Base-by-base conservation (phyloP, 2,888 invertebrate genomes). In the Cephus pulcher region DNA sequence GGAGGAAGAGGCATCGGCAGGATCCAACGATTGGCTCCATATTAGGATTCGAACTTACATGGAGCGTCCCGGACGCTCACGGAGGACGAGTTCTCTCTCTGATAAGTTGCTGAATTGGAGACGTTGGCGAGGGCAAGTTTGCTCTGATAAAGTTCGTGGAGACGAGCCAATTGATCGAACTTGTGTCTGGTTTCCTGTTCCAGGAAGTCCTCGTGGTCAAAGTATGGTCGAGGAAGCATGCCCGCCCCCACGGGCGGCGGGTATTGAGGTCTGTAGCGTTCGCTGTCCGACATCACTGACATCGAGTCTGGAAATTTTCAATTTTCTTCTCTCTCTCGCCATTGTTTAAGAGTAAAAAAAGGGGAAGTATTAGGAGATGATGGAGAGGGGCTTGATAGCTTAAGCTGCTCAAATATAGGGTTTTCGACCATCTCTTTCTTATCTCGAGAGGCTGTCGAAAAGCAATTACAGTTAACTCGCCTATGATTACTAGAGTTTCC, bases 61-160 rank as follows among this genome's bases (percentile, higher is more conserved):
- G 90, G 88, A 80, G 86, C 86, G 79, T 91, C 90, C 82, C 90
- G 89, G 77, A 88, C 84, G 84, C 89, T 90, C 79, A 88, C 82
- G 73, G 88, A 87, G 71, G 90, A 89, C 69, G 90, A 90, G 78
- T 91, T 91, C 84, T 91, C 91, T 81, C 91, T 89, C 85, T 94
- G 93, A 87, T 94, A 95, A 80, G 94, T 94, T 80, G 94, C 94
- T 30, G 95, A 94, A 88, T 94, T 93, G 74, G 94, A 93, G 74
- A 95, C 95, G 88, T 95, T 95, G 34, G 96, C 96, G 92, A 96
- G 94, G 78, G 96, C 95, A 86, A 96, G 93, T 88, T 96, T 94
- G 82, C 96, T 96, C 84, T 96, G 95, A 89, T 97, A 97, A 74
- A 97, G 93, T 91, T 97, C 96, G 86, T 96, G 96, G 84, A 97